These are phyloP conservation scores for Hyles euphorbiae DNA, from an alignment of 1,140 invertebrate species.

Conservation along the genomic window DNA sequence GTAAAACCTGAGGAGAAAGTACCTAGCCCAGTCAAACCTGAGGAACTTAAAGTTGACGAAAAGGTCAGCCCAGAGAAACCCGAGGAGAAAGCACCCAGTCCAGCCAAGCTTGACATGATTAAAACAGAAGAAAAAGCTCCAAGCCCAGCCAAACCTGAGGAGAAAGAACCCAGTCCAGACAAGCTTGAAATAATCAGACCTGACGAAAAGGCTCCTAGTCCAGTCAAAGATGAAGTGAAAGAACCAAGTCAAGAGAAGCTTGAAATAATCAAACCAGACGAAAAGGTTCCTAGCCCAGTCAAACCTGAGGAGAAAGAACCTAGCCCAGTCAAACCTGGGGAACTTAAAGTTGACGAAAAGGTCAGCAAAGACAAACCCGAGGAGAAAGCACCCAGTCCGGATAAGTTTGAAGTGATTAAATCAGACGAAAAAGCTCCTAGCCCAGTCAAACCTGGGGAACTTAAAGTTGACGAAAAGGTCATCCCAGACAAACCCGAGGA, in stretches of 20 bases:
- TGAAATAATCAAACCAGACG: background rate
- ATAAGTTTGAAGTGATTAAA: background rate
- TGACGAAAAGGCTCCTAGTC: background rate
- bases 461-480: background rate
- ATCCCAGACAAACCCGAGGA: background rate
- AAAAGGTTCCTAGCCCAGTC: background rate
- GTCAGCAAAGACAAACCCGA: background rate
- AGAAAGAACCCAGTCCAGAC: conserved; percentile 2
- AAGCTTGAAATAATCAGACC: background rate
- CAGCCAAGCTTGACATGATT: background rate
- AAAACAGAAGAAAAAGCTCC: conserved; percentile 2
- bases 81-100: conserved; percentile 6
- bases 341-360: background rate
- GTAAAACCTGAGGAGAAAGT: background rate
- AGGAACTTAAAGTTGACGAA: background rate
- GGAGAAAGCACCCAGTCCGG: background rate
- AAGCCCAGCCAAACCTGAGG: background rate
- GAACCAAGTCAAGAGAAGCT: conserved; percentile 2
- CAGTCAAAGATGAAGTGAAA: background rate
- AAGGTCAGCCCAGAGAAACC: conserved; percentile 2
- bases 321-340: background rate
- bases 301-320: background rate
- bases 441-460: background rate
- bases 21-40: background rate
- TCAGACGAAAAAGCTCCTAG: background rate